Evolutionary conservation across 2,888 invertebrate genomes (phyloP).

Genomic region (Lasioglossum oenotherae): DNA sequence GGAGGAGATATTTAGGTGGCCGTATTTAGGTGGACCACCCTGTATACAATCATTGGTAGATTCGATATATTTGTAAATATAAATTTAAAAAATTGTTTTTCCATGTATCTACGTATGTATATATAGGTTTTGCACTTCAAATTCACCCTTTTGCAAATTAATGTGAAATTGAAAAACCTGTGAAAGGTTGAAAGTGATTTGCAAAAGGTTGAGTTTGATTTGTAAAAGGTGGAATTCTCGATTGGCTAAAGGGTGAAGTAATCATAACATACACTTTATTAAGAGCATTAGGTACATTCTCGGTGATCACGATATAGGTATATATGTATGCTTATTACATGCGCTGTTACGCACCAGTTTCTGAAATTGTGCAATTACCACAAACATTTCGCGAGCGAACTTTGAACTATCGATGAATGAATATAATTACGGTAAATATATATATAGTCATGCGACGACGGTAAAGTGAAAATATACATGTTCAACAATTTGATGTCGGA

Average conservation of each 20-base stretch:
- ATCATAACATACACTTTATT: constrained; percentile 81
- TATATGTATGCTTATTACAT: constrained; percentile 19
- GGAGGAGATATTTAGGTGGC: too few relatives aligned
- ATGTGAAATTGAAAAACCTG: too few relatives aligned
- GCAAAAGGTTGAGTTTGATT: too few relatives aligned
- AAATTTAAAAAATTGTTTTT: neutral
- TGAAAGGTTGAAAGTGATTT: too few relatives aligned
- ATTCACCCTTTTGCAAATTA: too few relatives aligned
- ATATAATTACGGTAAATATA: constrained; percentile 32
- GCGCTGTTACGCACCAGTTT: constrained; percentile 12
- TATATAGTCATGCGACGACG: constrained; percentile 22
- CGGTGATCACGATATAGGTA: constrained; percentile 44
- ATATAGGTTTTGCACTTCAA: too few relatives aligned
- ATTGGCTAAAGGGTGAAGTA: neutral
- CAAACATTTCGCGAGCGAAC: constrained; percentile 18
- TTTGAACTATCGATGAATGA: constrained; percentile 43
- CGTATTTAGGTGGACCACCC: too few relatives aligned
- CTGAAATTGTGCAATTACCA: constrained; percentile 45
- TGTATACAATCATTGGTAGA: neutral
- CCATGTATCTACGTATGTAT: too few relatives aligned
- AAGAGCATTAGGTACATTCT: constrained; percentile 69
- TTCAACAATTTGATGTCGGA: constrained; percentile 47
- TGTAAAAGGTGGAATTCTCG: too few relatives aligned
- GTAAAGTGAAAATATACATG: constrained; percentile 44
- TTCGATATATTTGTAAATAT: neutral